Conservation (phyloP, 2,888 invertebrate species). For the Amaurobius ferox region DNA sequence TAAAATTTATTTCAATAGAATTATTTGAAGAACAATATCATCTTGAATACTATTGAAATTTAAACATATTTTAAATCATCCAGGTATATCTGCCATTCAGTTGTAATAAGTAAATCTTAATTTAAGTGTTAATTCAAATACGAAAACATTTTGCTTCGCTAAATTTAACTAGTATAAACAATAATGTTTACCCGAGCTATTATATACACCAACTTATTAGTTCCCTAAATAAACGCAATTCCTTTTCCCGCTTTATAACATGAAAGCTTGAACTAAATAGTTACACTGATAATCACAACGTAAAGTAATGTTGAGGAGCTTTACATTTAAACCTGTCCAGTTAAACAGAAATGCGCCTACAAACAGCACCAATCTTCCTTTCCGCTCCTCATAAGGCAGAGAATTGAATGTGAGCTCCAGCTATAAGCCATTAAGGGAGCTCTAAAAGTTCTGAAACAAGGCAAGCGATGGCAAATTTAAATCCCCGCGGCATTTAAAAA, state of each 20-base stretch:
- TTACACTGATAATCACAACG: not conserved
- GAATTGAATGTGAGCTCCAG: constrained; percentile 45
- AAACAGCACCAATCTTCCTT: not conserved
- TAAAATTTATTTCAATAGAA: too few relatives aligned
- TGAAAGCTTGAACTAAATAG: not conserved
- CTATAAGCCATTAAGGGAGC: constrained; percentile 54
- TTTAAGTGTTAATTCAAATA: too few relatives aligned
- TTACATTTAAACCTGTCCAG: not conserved
- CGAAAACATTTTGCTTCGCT: too few relatives aligned
- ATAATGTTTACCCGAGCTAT: not conserved
- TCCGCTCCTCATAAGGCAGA: constrained; percentile 7
- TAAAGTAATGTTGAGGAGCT: not conserved
- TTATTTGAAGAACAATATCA: too few relatives aligned
- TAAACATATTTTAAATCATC: too few relatives aligned
- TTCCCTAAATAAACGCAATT: not conserved
- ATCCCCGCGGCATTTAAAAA: constrained; percentile 45
- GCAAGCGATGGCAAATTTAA: constrained; percentile 51
- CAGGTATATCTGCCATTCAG: too few relatives aligned
- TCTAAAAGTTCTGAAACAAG: constrained; percentile 49
- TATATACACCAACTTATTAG: not conserved
- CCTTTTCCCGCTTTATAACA: not conserved
- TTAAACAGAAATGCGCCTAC: not conserved
- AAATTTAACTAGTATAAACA: not conserved
- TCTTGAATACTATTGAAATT: too few relatives aligned
- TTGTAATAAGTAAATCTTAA: too few relatives aligned